Percentiles rank a stretch among this genome's conserved stretches.
These are phyloP conservation scores for Acleris emargana DNA, from an alignment of 2,888 invertebrate species.

Conservation along the genomic window DNA sequence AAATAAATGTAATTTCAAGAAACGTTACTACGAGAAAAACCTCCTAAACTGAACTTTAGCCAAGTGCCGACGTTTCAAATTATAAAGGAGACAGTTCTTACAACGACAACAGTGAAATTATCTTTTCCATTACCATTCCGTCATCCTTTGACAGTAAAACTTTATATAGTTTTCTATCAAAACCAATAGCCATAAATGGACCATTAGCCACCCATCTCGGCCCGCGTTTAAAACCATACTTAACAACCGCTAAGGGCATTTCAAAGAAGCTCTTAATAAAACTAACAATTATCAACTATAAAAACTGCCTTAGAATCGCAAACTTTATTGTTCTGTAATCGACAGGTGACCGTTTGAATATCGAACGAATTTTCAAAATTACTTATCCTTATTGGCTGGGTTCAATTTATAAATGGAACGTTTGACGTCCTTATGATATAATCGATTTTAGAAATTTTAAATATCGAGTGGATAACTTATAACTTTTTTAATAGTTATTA, in stretches of 20 bases:
- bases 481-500: too few relatives aligned
- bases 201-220: conserved; percentile 67
- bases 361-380: conserved; percentile 8
- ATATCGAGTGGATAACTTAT: too few relatives aligned
- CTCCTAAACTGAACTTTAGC: neutral
- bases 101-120: conserved; percentile 43
- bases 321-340: conserved; percentile 61
- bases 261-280: conserved; percentile 61
- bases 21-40: neutral
- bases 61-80: conserved; percentile 1
- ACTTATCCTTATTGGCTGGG: neutral
- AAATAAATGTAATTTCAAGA: neutral
- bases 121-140: conserved; percentile 48
- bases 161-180: conserved; percentile 53
- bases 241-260: conserved; percentile 48
- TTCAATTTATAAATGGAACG: neutral
- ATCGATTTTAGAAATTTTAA: too few relatives aligned
- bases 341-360: conserved; percentile 24
- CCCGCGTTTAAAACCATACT: conserved; percentile 57
- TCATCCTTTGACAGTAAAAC: conserved; percentile 48
- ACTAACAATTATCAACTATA: conserved; percentile 78
- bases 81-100: conserved; percentile 3
- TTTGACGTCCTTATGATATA: too few relatives aligned
- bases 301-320: conserved; percentile 52
- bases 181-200: conserved; percentile 69